A percentile compares a stretch with the other conserved stretches of the same genome.
These are phyloP conservation scores for Sciurus vulgaris DNA, from an alignment of 2,797 vertebrate genomes.

Conservation along the genomic window DNA sequence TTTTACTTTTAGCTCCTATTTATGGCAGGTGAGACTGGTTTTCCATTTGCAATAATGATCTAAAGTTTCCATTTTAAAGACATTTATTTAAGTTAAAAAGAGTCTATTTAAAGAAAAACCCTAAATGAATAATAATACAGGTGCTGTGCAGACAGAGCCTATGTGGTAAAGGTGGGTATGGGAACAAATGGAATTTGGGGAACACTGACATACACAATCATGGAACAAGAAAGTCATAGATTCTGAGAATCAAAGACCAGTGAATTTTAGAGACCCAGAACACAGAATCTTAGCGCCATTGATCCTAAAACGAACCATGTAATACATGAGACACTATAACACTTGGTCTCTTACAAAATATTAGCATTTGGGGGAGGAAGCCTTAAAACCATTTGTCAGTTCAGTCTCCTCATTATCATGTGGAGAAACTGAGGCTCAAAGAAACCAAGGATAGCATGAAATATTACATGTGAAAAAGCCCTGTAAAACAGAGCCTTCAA, in stretches of 20 bases:
- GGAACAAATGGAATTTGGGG: not conserved
- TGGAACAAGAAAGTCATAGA: conserved; percentile 36
- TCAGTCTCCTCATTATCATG: conserved; percentile 1
- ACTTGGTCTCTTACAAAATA: conserved; percentile 6
- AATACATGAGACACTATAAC: not conserved
- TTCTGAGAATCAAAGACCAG: conserved; percentile 34
- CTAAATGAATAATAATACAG: conserved; percentile 74
- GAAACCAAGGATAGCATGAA: conserved; percentile 8
- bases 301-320: conserved; percentile 26
- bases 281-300: conserved; percentile 43
- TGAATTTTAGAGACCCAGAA: conserved; percentile 12
- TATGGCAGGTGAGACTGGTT: conserved; percentile 83
- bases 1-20: conserved; percentile 85
- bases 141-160: conserved; percentile 67
- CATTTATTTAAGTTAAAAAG: conserved; percentile 78
- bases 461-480: not conserved
- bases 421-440: conserved; percentile 61
- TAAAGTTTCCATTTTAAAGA: conserved; percentile 85
- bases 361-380: not conserved
- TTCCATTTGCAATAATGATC: conserved; percentile 81
- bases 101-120: conserved; percentile 81
- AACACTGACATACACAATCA: no score
- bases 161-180: not conserved
- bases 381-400: not conserved
- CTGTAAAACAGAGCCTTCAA: not conserved